These are phyloP conservation scores for Porites australiensis DNA, from an alignment of 64 coral and sea anemone genomes.

Conservation along the genomic window DNA sequence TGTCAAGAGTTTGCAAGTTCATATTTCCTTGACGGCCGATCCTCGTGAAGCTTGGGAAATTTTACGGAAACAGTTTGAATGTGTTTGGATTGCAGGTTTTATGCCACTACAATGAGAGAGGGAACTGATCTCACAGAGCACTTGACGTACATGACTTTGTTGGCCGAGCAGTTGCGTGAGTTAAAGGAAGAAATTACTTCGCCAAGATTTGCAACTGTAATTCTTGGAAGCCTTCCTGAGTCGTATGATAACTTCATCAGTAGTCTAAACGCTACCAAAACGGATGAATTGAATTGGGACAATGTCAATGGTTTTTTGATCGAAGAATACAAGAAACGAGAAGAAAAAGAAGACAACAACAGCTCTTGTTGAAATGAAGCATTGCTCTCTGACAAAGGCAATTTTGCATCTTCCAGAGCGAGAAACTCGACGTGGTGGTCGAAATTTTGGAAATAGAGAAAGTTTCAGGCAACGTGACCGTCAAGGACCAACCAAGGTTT, in stretches of 20 bases:
- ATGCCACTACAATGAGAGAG: too few relatives aligned
- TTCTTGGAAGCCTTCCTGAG: conserved; percentile 46
- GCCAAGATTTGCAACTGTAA: conserved; percentile 37
- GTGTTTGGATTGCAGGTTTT: too few relatives aligned
- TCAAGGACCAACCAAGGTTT: neutral
- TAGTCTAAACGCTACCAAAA: conserved; percentile 32
- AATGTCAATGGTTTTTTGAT: neutral
- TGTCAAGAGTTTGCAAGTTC: too few relatives aligned
- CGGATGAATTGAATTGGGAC: conserved; percentile 42
- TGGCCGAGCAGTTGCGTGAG: too few relatives aligned
- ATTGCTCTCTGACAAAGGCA: neutral
- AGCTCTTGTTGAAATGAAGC: neutral
- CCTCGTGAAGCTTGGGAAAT: too few relatives aligned
- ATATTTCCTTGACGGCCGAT: too few relatives aligned
- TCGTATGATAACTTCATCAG: conserved; percentile 36
- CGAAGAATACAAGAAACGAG: conserved; percentile 45
- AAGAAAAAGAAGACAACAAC: neutral
- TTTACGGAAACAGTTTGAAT: too few relatives aligned
- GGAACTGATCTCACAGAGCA: too few relatives aligned
- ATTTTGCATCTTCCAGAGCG: conserved; percentile 4
- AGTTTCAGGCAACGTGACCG: neutral
- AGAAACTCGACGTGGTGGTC: conserved; percentile 18
- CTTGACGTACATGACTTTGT: too few relatives aligned
- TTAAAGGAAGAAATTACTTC: conserved; percentile 4
- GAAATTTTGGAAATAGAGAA: conserved; percentile 3